Evolutionary conservation across 2,113 vertebrate genomes (phyloP), one percentile per base, ranked within the genome.

Genomic region (Archocentrus centrarchus): DNA sequence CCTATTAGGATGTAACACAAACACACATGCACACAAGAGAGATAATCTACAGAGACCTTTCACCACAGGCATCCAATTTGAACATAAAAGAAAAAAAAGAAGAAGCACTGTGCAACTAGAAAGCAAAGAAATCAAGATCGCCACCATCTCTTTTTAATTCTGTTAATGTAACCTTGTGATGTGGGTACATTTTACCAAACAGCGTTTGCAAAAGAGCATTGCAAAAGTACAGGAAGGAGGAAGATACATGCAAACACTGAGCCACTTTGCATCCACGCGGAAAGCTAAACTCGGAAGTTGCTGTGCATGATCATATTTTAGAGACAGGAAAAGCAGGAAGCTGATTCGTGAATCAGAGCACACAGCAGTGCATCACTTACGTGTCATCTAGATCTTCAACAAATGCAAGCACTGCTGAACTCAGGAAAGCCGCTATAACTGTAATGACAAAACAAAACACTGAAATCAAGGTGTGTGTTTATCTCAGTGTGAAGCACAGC

Each of bases 371-470:
- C 77, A 88, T 82, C 94, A 97, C 98, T 99, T 96, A 99, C 98
- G 97, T 97, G 86, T 98, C 97, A 93, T 98, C 97, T n/a, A 99
- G 96, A 63, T 99, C 98, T 89, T 98, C 96, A 59, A 99, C 97
- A 79, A 97, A 95, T 11, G 95, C 97, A 27, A 96, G 88, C 83
- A 95, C 94, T 8, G 94, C 91, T 6, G 94, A 94, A 88, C 94
- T 59, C 5, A 95, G 79, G 1, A 96, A 93, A 88, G 95, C 60
- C 62, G 93, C 89, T 24, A 91, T 2, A 14, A 91, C 96, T 96
- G 94, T 7, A 81, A 50, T 0, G 9, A 85, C 0, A 47, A 61
- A 81, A 77, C 75, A 24, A 61, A 59, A 88, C 32, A 91, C 4
- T 9, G 15, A 3, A 53, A 17, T 62, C 8, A 75, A 59, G 50